Evolutionary conservation across 1,140 invertebrate species (phyloP).

Genomic region (Lordiphosa clarofinis): DNA sequence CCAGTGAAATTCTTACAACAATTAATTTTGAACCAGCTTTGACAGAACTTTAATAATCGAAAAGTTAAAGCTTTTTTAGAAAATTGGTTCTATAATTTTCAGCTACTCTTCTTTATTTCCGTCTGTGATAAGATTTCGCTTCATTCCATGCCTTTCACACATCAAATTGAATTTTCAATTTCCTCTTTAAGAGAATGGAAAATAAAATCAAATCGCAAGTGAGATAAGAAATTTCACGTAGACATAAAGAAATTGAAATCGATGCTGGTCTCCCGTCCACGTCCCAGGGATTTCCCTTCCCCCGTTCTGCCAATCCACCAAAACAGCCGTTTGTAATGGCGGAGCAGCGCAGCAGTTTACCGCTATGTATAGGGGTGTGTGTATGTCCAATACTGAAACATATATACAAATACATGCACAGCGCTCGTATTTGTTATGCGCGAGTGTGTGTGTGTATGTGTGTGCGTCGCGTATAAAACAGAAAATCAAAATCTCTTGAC

Average conservation of each 20-base stretch:
- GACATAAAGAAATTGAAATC: slow-evolving; percentile 46
- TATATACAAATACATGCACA: slow-evolving; percentile 35
- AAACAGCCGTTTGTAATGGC: slow-evolving; percentile 49
- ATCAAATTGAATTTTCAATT: too few relatives aligned
- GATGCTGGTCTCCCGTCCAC: slow-evolving; percentile 31
- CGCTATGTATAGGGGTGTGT: slow-evolving; percentile 50
- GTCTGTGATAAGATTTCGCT: too few relatives aligned
- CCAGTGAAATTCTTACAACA: too few relatives aligned
- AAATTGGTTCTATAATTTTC: too few relatives aligned
- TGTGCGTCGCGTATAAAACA: slow-evolving; percentile 68
- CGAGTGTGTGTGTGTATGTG: slow-evolving; percentile 37
- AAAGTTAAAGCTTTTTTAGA: too few relatives aligned
- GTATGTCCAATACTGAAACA: slow-evolving; percentile 28
- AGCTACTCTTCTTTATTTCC: too few relatives aligned
- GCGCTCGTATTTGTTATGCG: slow-evolving; percentile 29
- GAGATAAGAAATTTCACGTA: slow-evolving; percentile 44
- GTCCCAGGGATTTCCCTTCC: slow-evolving; percentile 19
- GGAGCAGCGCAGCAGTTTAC: slow-evolving; percentile 24
- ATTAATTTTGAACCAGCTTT: too few relatives aligned
- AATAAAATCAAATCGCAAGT: slow-evolving; percentile 39
- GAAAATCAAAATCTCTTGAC: slow-evolving; percentile 80
- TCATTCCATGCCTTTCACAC: too few relatives aligned
- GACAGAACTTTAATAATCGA: too few relatives aligned
- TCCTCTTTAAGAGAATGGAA: neutral
- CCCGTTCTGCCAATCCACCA: slow-evolving; percentile 3